Conservation (phyloP, 2,797 vertebrate genomes). For the Notoglanidium macrostoma region DNA sequence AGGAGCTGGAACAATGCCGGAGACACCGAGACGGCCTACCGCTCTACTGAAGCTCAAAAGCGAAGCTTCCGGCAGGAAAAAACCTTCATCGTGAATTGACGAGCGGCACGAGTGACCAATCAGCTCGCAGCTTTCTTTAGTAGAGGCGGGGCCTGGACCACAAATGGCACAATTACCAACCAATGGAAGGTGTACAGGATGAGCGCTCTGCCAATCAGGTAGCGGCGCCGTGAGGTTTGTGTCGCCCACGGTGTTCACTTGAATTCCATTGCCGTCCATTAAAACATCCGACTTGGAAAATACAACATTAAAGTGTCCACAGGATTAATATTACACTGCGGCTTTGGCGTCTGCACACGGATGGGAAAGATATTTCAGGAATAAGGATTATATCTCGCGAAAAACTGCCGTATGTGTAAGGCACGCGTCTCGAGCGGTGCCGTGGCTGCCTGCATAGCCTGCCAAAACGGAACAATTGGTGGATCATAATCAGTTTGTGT, state of each 20-base stretch:
- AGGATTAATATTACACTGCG: neutral
- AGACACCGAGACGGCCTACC: neutral
- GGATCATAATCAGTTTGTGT: constrained; percentile 61
- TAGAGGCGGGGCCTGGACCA: neutral
- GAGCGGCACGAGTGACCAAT: constrained; percentile 24
- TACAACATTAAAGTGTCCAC: constrained; percentile 60
- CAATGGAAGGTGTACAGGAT: constrained; percentile 13
- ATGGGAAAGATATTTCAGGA: constrained; percentile 39
- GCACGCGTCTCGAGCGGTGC: constrained; percentile 48
- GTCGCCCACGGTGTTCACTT: constrained; percentile 67
- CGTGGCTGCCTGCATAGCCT: constrained; percentile 66
- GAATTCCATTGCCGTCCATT: constrained; percentile 80
- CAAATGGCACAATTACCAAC: constrained; percentile 11
- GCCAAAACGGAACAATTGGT: constrained; percentile 63
- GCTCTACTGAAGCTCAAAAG: neutral
- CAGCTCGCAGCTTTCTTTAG: neutral
- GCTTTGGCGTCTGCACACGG: neutral
- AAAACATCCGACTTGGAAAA: constrained; percentile 65
- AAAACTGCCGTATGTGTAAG: constrained; percentile 61
- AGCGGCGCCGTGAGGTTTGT: constrained; percentile 61
- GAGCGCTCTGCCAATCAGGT: constrained; percentile 44
- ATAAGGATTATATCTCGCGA: constrained; percentile 48
- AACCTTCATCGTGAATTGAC: constrained; percentile 22
- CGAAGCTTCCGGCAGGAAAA: constrained; percentile 1
- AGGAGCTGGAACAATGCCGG: neutral